These are phyloP conservation scores for Kradibia gibbosae DNA, from an alignment of 1,140 invertebrate genomes.

Conservation along the genomic window DNA sequence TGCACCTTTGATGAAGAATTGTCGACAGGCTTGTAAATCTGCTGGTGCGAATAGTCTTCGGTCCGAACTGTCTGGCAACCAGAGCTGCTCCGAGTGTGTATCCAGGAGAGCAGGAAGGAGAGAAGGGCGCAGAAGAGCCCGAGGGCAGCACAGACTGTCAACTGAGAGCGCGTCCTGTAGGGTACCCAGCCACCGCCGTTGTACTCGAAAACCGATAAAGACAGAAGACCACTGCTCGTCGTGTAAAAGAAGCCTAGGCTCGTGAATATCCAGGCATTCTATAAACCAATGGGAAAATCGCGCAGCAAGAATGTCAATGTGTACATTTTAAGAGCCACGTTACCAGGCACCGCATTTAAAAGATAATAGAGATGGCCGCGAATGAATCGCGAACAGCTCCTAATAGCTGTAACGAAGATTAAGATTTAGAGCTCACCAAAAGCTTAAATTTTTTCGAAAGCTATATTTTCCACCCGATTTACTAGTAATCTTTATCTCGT, in stretches of 20 bases:
- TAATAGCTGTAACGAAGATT: not conserved
- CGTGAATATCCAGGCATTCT: constrained; percentile 71
- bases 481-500: too few relatives aligned
- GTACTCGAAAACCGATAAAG: constrained; percentile 69
- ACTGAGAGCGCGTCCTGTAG: constrained; percentile 66
- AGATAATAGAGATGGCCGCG: not conserved
- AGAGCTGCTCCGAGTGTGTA: constrained; percentile 61
- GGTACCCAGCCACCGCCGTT: constrained; percentile 69
- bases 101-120: constrained; percentile 68
- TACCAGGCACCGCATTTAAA: not conserved
- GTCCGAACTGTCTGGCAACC: constrained; percentile 61
- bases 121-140: constrained; percentile 67
- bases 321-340: not conserved
- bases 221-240: constrained; percentile 65
- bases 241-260: constrained; percentile 68
- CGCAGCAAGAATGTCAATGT: not conserved
- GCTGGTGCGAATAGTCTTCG: constrained; percentile 63
- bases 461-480: not conserved
- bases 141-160: constrained; percentile 65
- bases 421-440: not conserved
- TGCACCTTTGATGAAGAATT: constrained; percentile 69
- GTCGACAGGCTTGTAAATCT: constrained; percentile 70
- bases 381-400: not conserved
- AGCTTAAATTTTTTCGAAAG: not conserved
- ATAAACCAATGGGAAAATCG: constrained; percentile 36